Conservation (phyloP, 2,888 invertebrate species). For the Tetragonula carbonaria region DNA sequence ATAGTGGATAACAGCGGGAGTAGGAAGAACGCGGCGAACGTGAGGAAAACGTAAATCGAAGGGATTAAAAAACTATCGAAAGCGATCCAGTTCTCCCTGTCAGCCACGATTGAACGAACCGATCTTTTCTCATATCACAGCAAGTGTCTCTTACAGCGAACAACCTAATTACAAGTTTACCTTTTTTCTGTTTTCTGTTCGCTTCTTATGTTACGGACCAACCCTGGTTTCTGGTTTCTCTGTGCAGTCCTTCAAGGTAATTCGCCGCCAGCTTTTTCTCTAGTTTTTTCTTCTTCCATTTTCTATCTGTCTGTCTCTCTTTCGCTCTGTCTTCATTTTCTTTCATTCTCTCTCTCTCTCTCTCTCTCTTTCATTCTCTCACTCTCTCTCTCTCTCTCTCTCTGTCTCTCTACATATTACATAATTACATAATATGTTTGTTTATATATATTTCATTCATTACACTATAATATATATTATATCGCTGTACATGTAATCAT, state of each 20-base stretch:
- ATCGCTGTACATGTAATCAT: constrained; percentile 46
- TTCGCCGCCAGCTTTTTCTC: constrained; percentile 77
- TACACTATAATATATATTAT: constrained; percentile 29
- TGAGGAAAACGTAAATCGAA: constrained; percentile 11
- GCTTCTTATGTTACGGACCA: constrained; percentile 83
- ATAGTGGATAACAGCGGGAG: background rate
- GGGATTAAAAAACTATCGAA: constrained; percentile 28
- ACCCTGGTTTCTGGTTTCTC: constrained; percentile 82
- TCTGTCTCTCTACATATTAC: constrained; percentile 29
- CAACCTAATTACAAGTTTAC: constrained; percentile 79
- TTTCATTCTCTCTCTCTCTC: constrained; percentile 32
- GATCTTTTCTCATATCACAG: constrained; percentile 51
- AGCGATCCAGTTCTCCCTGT: constrained; percentile 14
- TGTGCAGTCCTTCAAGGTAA: constrained; percentile 83
- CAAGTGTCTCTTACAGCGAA: constrained; percentile 73
- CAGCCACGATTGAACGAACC: constrained; percentile 41
- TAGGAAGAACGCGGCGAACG: constrained; percentile 14
- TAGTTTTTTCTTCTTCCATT: constrained; percentile 56
- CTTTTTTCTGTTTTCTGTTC: constrained; percentile 83
- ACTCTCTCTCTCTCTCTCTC: constrained; percentile 37
- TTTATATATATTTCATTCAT: constrained; percentile 39
- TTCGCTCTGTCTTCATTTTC: constrained; percentile 29
- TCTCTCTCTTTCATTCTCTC: constrained; percentile 4
- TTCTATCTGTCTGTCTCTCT: constrained; percentile 32
- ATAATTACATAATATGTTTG: constrained; percentile 17